Percentiles rank a stretch among this genome's conserved stretches.
These are phyloP conservation scores for Acrobasis repandana DNA, from an alignment of 2,888 invertebrate genomes.

Conservation along the genomic window DNA sequence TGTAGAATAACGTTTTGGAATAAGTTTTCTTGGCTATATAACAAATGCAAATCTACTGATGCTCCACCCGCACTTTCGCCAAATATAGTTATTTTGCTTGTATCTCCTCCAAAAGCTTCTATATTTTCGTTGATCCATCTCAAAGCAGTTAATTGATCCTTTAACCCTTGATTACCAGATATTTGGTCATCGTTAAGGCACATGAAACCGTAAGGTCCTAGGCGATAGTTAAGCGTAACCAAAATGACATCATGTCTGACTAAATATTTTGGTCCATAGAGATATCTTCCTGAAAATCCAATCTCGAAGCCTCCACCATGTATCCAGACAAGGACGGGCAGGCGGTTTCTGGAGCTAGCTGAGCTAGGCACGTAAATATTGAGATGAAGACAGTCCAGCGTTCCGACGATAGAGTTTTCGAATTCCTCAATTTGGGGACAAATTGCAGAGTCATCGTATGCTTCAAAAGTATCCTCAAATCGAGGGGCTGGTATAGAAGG, in stretches of 20 bases:
- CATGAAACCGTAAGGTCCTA: constrained; percentile 63
- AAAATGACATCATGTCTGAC: constrained; percentile 55
- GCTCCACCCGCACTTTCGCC: constrained; percentile 56
- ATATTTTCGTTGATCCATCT: constrained; percentile 59
- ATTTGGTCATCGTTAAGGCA: constrained; percentile 51
- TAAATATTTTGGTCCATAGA: constrained; percentile 48
- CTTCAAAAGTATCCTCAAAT: constrained; percentile 42
- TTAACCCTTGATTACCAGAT: constrained; percentile 61
- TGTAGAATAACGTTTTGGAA: constrained; percentile 53
- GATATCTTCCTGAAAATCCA: constrained; percentile 39
- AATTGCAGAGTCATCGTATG: constrained; percentile 43
- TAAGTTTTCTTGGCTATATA: constrained; percentile 44
- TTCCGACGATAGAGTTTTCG: constrained; percentile 35
- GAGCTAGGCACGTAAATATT: constrained; percentile 48
- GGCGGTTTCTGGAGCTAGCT: constrained; percentile 39
- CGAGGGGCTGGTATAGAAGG: constrained; percentile 36
- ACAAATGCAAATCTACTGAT: constrained; percentile 53
- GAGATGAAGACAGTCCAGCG: constrained; percentile 43
- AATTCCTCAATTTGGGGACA: constrained; percentile 46
- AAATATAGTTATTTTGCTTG: constrained; percentile 50
- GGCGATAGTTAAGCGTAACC: constrained; percentile 53
- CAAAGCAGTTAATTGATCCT: constrained; percentile 56
- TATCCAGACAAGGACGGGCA: constrained; percentile 57
- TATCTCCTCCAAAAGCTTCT: constrained; percentile 56
- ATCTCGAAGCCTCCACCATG: constrained; percentile 50